Evolutionary conservation across 2,888 invertebrate species (phyloP), one percentile per base, ranked within the genome.

Genomic region (Ectobius pallidus): DNA sequence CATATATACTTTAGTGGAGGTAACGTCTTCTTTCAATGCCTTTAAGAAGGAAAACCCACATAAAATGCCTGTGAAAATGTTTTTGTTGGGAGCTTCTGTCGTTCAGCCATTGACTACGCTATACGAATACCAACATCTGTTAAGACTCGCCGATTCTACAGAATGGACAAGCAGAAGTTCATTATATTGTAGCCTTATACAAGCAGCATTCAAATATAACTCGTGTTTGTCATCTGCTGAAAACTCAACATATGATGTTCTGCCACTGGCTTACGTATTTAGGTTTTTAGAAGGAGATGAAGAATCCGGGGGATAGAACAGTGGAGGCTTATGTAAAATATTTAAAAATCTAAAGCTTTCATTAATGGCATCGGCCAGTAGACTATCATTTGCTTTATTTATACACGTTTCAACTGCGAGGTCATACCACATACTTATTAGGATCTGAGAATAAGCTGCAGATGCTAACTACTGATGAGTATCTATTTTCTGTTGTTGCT

Each of bases 131-230:
- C 30, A 30, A 58, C 58, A 58, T 58, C 32, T 58, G 30, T 58
- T 58, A 30, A n/a, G 34, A 7, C 32, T 58, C 27, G 30, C 58
- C 27, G 30, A n/a, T 58, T 58, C 30, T 1, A 30, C 14, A 25
- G 30, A 58, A 58, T 30, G 58, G 27, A 27, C 58, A n/a, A n/a
- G 58, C 30, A 30, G 22, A 34, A 52, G 25, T 52, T 52, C 52
- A 25, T 52, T 52, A 52, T 52, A 6, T 58, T 58, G 22, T 58
- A 25, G n/a, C 58, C 30, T 25, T 4, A 9, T 58, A 30, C 27
- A 30, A 34, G 34, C n/a, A 25, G 30, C 30, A 25, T 58, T 58
- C 25, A 58, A 32, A 25, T n/a, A n/a, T 16, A 58, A 58, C 2
- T 55, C 16, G 6, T 7, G 22, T 18, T 55, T 20, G 30, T 16